Evolutionary conservation across 1,140 invertebrate genomes (phyloP).

Genomic region (Capitella teleta): DNA sequence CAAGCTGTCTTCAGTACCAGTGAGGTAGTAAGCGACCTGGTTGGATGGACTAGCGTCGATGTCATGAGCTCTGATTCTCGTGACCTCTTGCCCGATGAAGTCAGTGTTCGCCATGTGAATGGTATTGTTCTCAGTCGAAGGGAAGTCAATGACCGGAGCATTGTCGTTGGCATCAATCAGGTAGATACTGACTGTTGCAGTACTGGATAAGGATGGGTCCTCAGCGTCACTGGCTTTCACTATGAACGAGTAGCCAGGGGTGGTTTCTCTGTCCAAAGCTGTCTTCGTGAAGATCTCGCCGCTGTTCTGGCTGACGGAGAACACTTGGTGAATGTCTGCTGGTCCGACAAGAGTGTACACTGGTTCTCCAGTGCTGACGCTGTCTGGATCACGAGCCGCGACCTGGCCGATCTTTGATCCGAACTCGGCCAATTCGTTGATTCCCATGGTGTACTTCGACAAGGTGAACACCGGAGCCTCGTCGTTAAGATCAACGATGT

Average conservation of each 20-base stretch:
- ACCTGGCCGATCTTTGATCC: conserved; percentile 46
- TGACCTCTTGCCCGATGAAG: background rate
- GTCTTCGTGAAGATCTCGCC: conserved; percentile 75
- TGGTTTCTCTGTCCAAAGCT: conserved; percentile 69
- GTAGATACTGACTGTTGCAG: conserved; percentile 55
- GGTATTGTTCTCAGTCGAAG: background rate
- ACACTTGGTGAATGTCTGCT: conserved; percentile 8
- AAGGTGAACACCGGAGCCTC: conserved; percentile 50
- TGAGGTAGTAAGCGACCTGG: conserved; percentile 1
- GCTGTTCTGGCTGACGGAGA: conserved; percentile 38
- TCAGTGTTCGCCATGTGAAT: conserved; percentile 4
- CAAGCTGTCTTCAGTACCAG: background rate
- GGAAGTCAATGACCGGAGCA: conserved; percentile 57
- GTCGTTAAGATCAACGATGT: conserved; percentile 84
- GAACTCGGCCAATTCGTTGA: conserved; percentile 58
- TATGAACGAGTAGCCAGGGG: conserved; percentile 63
- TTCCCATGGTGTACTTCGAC: conserved; percentile 76
- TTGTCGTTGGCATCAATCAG: conserved; percentile 84
- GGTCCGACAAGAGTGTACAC: conserved; percentile 1
- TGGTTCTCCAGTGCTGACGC: background rate
- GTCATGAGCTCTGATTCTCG: conserved; percentile 9
- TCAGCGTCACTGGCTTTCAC: conserved; percentile 78
- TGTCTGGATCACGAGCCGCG: conserved; percentile 5
- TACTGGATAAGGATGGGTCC: conserved; percentile 59
- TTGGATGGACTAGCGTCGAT: conserved; percentile 7